Evolutionary conservation across 2,113 vertebrate genomes (phyloP).

Genomic region (Oenanthe oenanthe): DNA sequence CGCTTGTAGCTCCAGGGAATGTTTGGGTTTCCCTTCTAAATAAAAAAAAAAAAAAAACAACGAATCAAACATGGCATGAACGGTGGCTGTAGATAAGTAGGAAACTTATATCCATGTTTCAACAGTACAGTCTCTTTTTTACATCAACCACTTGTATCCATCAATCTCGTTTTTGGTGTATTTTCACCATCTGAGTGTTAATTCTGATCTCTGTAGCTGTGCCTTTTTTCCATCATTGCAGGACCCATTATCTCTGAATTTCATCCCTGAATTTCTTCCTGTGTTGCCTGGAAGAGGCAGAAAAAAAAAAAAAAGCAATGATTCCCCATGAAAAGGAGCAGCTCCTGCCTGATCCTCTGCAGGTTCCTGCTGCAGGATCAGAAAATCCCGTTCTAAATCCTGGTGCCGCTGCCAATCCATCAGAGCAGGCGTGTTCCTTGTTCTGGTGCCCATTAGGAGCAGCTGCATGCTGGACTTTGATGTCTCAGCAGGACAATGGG

Average conservation of each 20-base stretch:
- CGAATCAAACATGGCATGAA: too few relatives aligned
- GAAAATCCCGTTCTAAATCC: slow-evolving; percentile 60
- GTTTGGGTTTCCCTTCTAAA: not conserved
- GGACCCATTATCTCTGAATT: accelerated
- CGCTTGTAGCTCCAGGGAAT: not conserved
- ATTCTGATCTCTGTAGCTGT: not conserved
- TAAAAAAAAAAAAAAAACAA: not conserved
- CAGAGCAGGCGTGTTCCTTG: slow-evolving; percentile 6
- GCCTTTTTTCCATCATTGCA: not conserved
- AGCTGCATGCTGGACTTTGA: slow-evolving; percentile 36
- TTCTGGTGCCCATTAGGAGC: not conserved
- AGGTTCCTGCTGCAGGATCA: slow-evolving; percentile 58
- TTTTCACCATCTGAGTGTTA: not conserved
- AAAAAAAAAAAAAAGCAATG: not conserved
- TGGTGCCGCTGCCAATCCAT: slow-evolving; percentile 69
- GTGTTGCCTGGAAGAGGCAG: not conserved
- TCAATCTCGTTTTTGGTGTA: not conserved
- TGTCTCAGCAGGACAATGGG: not conserved
- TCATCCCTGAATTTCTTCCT: not conserved
- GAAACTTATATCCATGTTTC: not conserved
- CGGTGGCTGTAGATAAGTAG: not conserved
- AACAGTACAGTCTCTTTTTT: not conserved
- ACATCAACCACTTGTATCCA: not conserved
- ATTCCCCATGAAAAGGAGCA: not conserved
- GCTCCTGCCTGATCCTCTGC: slow-evolving; percentile 24